These are phyloP conservation scores for Sylvilagus floridanus DNA, from an alignment of 2,797 vertebrate species.

Conservation along the genomic window DNA sequence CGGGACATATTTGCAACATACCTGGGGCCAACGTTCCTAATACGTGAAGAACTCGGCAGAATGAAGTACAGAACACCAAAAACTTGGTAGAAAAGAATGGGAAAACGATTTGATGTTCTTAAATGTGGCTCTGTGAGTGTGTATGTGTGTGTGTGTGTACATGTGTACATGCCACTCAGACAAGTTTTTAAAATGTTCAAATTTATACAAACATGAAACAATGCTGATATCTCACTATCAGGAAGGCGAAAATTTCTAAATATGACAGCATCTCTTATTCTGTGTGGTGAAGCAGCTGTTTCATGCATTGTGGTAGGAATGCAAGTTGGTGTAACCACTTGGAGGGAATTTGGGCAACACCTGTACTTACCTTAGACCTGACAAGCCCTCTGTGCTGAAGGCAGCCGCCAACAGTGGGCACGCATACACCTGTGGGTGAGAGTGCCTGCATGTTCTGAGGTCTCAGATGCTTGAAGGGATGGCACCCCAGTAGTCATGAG, in stretches of 20 bases:
- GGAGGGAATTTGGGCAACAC: not conserved
- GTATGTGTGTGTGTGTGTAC: too few relatives aligned
- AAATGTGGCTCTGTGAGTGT: not conserved
- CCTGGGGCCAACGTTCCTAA: not conserved
- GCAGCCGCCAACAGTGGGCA: not conserved
- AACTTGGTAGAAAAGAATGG: not conserved
- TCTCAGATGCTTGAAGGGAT: too few relatives aligned
- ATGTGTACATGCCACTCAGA: not conserved
- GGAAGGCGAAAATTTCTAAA: not conserved
- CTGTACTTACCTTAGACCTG: not conserved
- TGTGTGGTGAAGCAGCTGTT: not conserved
- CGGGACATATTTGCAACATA: not conserved
- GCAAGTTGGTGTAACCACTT: not conserved
- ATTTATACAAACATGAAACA: conserved; percentile 54
- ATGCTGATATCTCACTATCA: not conserved
- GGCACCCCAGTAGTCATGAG: too few relatives aligned
- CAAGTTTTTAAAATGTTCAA: not conserved
- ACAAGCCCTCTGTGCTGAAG: not conserved
- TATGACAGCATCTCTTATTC: not conserved
- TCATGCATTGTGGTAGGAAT: not conserved
- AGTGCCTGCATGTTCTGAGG: not conserved
- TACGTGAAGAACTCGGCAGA: not conserved
- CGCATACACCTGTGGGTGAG: not conserved
- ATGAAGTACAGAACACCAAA: not conserved
- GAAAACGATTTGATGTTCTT: not conserved